These are phyloP conservation scores for Micrasema minimum DNA, from an alignment of 1,140 invertebrate species.

Conservation along the genomic window DNA sequence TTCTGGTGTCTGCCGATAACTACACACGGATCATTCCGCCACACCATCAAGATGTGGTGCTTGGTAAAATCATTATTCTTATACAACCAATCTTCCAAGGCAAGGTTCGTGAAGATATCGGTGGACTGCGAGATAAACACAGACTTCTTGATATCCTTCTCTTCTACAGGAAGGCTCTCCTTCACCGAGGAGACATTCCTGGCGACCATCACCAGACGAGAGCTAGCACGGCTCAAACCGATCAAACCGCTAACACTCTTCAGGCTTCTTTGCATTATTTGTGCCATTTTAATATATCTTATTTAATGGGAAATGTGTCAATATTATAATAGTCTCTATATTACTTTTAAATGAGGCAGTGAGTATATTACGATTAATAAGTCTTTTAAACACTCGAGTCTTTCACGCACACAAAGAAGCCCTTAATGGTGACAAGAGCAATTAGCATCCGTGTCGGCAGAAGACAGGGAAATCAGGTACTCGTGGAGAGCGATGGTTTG, in stretches of 20 bases:
- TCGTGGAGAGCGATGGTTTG: constrained; percentile 87
- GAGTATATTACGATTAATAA: constrained; percentile 37
- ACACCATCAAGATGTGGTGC: constrained; percentile 87
- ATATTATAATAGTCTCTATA: constrained; percentile 46
- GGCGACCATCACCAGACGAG: background rate
- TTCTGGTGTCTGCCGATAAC: constrained; percentile 98
- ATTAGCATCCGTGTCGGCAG: constrained; percentile 73
- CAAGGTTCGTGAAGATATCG: constrained; percentile 91
- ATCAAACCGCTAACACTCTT: constrained; percentile 58
- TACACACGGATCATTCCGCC: constrained; percentile 92
- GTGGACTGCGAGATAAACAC: constrained; percentile 92
- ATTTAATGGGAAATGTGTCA: constrained; percentile 52
- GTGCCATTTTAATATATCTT: constrained; percentile 58
- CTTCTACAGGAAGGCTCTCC: constrained; percentile 52
- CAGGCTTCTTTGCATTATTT: constrained; percentile 61
- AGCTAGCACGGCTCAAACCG: constrained; percentile 59
- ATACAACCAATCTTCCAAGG: constrained; percentile 95
- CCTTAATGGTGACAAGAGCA: constrained; percentile 56
- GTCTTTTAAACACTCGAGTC: constrained; percentile 43
- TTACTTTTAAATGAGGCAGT: constrained; percentile 33
- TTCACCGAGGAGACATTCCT: constrained; percentile 15
- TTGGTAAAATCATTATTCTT: constrained; percentile 83
- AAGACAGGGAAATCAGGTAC: constrained; percentile 82
- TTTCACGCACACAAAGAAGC: constrained; percentile 28
- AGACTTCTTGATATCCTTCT: constrained; percentile 76